These are phyloP conservation scores for Ecliptopera silaceata DNA, from an alignment of 2,888 invertebrate species.

Conservation along the genomic window DNA sequence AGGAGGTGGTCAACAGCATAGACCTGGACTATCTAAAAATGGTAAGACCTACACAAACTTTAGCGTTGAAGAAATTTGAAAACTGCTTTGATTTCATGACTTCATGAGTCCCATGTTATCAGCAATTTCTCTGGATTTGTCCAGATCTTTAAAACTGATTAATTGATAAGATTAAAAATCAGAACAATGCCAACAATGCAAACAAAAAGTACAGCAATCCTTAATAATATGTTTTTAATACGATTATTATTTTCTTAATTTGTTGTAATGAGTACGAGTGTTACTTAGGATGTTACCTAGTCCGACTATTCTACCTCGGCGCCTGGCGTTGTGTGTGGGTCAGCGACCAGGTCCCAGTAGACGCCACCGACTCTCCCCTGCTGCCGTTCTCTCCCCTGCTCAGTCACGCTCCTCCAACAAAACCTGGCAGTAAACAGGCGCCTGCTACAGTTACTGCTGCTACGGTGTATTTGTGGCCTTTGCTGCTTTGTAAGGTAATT, in stretches of 20 bases:
- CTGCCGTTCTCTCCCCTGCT: conserved; percentile 69
- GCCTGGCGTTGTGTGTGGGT: conserved; percentile 77
- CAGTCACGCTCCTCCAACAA: conserved; percentile 41
- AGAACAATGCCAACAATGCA: no score
- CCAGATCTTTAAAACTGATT: no score
- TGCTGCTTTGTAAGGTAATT: conserved; percentile 73
- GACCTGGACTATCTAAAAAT: conserved; percentile 62
- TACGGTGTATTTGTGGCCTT: conserved; percentile 67
- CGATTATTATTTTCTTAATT: no score
- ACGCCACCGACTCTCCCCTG: conserved; percentile 62
- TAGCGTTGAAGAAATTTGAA: no score
- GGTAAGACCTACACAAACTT: conserved; percentile 43
- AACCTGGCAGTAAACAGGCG: conserved; percentile 44
- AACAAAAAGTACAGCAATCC: no score
- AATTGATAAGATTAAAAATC: no score
- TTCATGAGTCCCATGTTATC: no score
- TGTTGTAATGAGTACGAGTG: no score
- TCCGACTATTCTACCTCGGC: conserved; percentile 69
- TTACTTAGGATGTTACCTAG: conserved; percentile 69
- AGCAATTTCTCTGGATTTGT: no score
- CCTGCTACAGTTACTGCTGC: conserved; percentile 44
- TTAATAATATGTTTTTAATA: no score
- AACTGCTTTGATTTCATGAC: no score
- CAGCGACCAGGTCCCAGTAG: conserved; percentile 70
- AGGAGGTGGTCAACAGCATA: conserved; percentile 67